Evolutionary conservation across 2,888 invertebrate species (phyloP).

Genomic region (Cantharis rustica): DNA sequence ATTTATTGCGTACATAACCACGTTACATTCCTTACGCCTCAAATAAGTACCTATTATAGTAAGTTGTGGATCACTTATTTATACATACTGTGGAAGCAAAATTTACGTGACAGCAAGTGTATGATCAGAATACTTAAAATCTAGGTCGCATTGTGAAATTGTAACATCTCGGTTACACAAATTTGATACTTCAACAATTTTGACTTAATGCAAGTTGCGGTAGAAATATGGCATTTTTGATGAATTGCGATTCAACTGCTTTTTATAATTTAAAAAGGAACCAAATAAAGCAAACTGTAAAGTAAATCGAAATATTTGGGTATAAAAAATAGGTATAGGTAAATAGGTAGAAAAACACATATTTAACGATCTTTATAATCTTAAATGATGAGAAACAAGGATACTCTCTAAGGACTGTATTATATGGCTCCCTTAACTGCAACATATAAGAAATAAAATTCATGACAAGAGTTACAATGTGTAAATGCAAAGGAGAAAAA

Average conservation of each 20-base stretch:
- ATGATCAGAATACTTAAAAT: conserved; percentile 6
- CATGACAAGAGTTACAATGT: conserved; percentile 13
- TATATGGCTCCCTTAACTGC: conserved; percentile 12
- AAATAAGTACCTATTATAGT: not conserved
- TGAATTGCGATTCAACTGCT: not conserved
- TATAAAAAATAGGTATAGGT: not conserved
- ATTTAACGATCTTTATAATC: not conserved
- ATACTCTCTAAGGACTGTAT: not conserved
- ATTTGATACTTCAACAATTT: not conserved
- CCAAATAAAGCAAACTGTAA: not conserved
- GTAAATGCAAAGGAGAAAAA: conserved; percentile 19
- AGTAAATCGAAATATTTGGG: too few species aligned
- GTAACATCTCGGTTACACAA: not conserved
- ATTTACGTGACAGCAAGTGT: not conserved
- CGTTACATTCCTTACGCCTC: not conserved
- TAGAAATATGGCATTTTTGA: not conserved
- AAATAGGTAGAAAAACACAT: not conserved
- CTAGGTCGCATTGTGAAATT: conserved; percentile 4
- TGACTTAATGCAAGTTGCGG: not conserved
- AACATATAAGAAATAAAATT: conserved; percentile 20
- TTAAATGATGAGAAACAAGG: conserved; percentile 1
- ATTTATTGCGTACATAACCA: not conserved
- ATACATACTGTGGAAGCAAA: not conserved
- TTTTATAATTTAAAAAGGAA: not conserved
- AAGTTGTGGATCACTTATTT: not conserved